Evolutionary conservation across 2,888 invertebrate genomes (phyloP), one percentile per base, ranked within the genome.

Genomic region (Drosophila stalkeri): DNA sequence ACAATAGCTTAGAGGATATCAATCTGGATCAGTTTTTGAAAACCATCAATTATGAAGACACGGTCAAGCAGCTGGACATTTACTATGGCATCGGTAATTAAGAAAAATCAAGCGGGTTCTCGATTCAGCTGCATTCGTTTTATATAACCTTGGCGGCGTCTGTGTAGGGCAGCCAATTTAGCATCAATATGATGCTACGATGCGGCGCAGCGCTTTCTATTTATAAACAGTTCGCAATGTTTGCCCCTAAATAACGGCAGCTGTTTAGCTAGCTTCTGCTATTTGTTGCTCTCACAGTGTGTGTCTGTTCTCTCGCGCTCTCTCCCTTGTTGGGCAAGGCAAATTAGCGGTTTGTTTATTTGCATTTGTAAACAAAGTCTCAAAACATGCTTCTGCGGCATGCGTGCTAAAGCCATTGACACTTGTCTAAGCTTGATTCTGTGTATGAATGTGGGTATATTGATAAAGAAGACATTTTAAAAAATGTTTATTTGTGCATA

Each of bases 1-100:
- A 96, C 91, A 95, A 95, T 56, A 96, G 96, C 88, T 94, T 96
- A 80, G 97, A 97, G 87, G 97, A 97, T 81, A 94, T 96, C 68
- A 96, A 96, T 93, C 94, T 96, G 55, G 97, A 97, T 90, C 96
- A 96, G 92, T 97, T 96, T 92, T 92, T 97, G 43, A 97, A 97
- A 94, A 95, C 96, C 60, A 96, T 96, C 12, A 97, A 97, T 91
- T 98, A 98, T 94, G 97, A 98, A 93, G 97, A 98, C 85, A 97
- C 97, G 8, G 97, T 98, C 0, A 95, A 96, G 77, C 98, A 98
- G 92, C 94, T 99, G 71, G 98, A 98, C 93, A 96, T 97, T 89
- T 98, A 98, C 92, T 99, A 99, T 95, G 98, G 97, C 87, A 97
- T 97, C 89, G 97, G 98, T 98, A 94, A 93, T 93, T 81, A 47